Base-by-base conservation (phyloP, 2,113 vertebrate genomes). In the Semnornis frantzii region DNA sequence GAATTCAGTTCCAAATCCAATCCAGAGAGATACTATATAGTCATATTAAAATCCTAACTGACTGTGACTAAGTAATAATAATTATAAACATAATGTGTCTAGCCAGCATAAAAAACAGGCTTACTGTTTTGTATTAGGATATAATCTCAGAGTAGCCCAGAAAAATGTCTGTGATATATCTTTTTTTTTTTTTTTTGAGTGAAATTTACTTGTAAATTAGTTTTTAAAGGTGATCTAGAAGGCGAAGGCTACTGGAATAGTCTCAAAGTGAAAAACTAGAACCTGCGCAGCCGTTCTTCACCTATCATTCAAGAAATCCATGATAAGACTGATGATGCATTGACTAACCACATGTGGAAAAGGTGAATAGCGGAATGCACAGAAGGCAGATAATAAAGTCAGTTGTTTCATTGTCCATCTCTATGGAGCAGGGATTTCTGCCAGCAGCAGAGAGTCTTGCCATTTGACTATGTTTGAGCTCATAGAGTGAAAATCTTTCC, bases 1-100 rank as follows among this genome's bases (percentile, higher is more conserved):
- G 57, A 25, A 54, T 91, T 70, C 2, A 2, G 44, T 71, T 87
- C 33, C 30, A 91, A 87, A 87, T 78, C 37, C 68, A 82, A 0
- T 33, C 33, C 3, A 2, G 54, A 54, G 28, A 94, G 42, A 74
- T 83, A 60, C 5, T 93, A 27, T 74, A 57, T 64, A 33, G 66
- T 93, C 8, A 3, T 71, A 81, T 77, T 87, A 85, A 91, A 92
- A 48, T 4, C 31, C 50, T 92, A 92, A 94, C 14, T 68, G 75
- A 77, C 68, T 63, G 30, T 76, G 57, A 91, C 63, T 82, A 93
- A 93, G 59, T 50, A 80, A 72, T 75, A 93, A 89, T 85, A 89
- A 87, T 85, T 92, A 77, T 44, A 89, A 94, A 44, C n/a, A 58
- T 71, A 87, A 77, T 48, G 25, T 64, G 83, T 62, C n/a, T 48